Base-by-base conservation (phyloP, 2,113 vertebrate species). In the Chamaea fasciata region DNA sequence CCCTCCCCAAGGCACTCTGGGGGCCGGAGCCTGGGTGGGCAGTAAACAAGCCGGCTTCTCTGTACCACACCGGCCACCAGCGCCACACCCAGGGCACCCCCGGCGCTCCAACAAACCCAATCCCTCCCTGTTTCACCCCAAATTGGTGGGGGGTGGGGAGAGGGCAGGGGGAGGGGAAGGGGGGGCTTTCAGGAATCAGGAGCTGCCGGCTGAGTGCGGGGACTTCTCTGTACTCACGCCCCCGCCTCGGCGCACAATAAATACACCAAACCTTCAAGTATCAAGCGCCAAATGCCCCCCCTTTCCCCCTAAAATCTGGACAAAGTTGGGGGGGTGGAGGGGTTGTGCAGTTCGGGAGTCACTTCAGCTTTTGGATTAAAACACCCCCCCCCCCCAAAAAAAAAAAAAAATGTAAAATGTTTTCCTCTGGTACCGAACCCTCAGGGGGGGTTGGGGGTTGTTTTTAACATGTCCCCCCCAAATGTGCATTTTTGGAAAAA, bases 21-120 rank as follows among this genome's bases (percentile, higher is more conserved):
- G 98, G 97, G 97, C 95, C 95, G 55, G 96, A 97, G 97, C 96
- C 94, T 57, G 94, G 95, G 85, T 91, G 93, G 97, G 98, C 97
- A 89, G 99, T 99, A 99, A 99, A 99, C 99, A 97, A 98, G 98
- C 98, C 98, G 98, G 99, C 98, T 99, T 99, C 99, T 99, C 99
- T 99, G 99, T 99, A 99, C 98, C 97, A 99, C 99, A 99, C 99
- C 98, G 98, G 97, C 98, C 98, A 98, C 78, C 98, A 96, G 97
- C 94, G 98, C 98, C 97, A 71, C 65, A 42, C 87, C 91, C 78
- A 83, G 87, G 47, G 68, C 96, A 21, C 70, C 96, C 96, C 96
- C 89, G 95, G 94, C 84, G 33, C 95, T 81, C 42, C 74, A 28
- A n/a, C 42, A 74, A 89, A 33, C 96, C 97, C 95, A 14, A 60